Base-by-base conservation (phyloP, 2,888 invertebrate species). In the Epistrophe eligans region DNA sequence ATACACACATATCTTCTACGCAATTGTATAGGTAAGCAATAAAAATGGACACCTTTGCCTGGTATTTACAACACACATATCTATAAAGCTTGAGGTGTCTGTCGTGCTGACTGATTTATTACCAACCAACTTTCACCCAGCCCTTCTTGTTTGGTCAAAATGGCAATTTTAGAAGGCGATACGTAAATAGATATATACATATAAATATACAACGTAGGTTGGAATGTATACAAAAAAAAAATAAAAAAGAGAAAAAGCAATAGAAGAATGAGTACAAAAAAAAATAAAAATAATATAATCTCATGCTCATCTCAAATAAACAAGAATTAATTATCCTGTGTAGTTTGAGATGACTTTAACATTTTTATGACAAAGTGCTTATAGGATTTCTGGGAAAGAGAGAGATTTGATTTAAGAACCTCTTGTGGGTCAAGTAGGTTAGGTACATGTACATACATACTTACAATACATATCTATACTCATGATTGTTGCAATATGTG, bases 91-190 rank as follows among this genome's bases (percentile, higher is more conserved):
- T 67, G 55, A 81, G 81, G 43, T 64, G 72, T 55, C 77, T 85
- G 81, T 67, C 81, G 60, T 50, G n/a, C 55, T 81, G 84, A 85
- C 84, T 85, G 84, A 85, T 85, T 85, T 85, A 85, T 85, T 77
- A 70, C 55, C 77, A 73, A 73, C 67, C 72, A 70, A 73, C 66
- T 62, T 77, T 76, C 19, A 19, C 58, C 17, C 38, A 8, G 24
- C 19, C n/a, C 32, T 55, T 58, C 58, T 77, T 58, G 64, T 77
- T 81, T 85, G 84, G 81, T 77, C 84, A 85, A 81, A 24, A 85
- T 77, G 67, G 84, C 77, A 81, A 77, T 72, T 77, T 85, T 57
- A 24, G 55, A 77, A 70, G 55, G 57, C 72, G 60, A 77, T n/a
- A 79, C 73, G 4, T 55, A 70, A 4, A 19, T n/a, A n/a, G n/a